Conservation (phyloP, 2,797 vertebrate genomes). For the Furcifer pardalis region DNA sequence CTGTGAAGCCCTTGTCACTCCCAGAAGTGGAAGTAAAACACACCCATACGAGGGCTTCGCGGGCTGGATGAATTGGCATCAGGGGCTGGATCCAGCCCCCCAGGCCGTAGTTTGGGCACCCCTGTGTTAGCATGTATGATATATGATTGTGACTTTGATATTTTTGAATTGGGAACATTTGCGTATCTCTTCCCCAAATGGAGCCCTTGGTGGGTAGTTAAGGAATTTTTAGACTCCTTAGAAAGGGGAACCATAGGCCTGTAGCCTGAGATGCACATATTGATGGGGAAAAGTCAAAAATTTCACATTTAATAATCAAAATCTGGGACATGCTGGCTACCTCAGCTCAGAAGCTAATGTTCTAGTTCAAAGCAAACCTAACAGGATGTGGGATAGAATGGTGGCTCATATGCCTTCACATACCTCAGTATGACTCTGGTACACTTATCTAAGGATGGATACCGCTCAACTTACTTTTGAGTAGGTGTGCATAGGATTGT, state of each 20-base stretch:
- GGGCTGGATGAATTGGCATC: too few relatives aligned
- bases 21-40: too few relatives aligned
- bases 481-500: not conserved
- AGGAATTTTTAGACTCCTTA: too few relatives aligned
- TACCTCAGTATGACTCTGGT: not conserved
- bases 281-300: not conserved
- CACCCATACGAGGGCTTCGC: too few relatives aligned
- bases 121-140: too few relatives aligned
- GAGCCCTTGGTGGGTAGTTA: too few relatives aligned
- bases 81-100: too few relatives aligned
- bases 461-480: not conserved
- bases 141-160: too few relatives aligned
- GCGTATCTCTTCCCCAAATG: too few relatives aligned
- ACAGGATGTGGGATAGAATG: not conserved
- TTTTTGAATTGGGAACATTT: too few relatives aligned
- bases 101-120: too few relatives aligned
- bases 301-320: not conserved
- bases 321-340: not conserved
- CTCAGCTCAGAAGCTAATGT: not conserved
- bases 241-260: not conserved
- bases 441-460: not conserved
- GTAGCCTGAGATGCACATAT: not conserved
- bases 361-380: not conserved
- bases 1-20: too few relatives aligned
- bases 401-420: not conserved